phyloP scores from a whole-genome alignment of 1,140 invertebrate species.

The Euborellia annulipes region DNA sequence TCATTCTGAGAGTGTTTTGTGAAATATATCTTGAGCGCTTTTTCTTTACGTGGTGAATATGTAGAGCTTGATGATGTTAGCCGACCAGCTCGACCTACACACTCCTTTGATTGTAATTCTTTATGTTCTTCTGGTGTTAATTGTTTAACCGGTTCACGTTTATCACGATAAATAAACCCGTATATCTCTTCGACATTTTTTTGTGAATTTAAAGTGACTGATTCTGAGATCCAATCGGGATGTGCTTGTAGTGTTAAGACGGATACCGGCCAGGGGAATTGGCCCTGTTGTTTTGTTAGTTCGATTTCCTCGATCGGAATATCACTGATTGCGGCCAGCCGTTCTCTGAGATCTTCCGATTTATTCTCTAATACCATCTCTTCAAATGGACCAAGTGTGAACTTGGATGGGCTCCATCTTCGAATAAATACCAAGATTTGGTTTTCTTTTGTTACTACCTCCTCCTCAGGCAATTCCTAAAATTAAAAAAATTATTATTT shows the following conservation, averaged over 20 bases:
- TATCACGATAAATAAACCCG: neutral
- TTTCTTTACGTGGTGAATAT: slow-evolving; percentile 43
- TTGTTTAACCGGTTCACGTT: slow-evolving; percentile 35
- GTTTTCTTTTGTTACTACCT: slow-evolving; percentile 28
- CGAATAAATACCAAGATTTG: slow-evolving; percentile 45
- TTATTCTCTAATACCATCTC: slow-evolving; percentile 45
- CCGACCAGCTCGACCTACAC: slow-evolving; percentile 28
- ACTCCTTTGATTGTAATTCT: slow-evolving; percentile 42
- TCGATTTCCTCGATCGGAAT: slow-evolving; percentile 2
- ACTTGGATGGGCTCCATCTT: slow-evolving; percentile 42
- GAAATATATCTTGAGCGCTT: slow-evolving; percentile 57
- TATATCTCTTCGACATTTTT: too few relatives aligned
- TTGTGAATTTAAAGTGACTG: too few relatives aligned
- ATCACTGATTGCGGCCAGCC: neutral
- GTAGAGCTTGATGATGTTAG: slow-evolving; percentile 26
- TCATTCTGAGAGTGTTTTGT: slow-evolving; percentile 24
- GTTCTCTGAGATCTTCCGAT: slow-evolving; percentile 22
- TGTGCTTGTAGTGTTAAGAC: too few relatives aligned
- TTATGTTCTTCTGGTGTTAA: slow-evolving; percentile 41
- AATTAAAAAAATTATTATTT: too few relatives aligned
- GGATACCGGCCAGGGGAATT: too few relatives aligned
- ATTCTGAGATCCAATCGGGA: too few relatives aligned
- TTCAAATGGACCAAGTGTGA: slow-evolving; percentile 39
- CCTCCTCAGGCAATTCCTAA: slow-evolving; percentile 39
- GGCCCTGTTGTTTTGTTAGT: neutral